Evolutionary conservation across 1,140 invertebrate species (phyloP), one percentile per base, ranked within the genome.

Genomic region (Heliothis virescens): DNA sequence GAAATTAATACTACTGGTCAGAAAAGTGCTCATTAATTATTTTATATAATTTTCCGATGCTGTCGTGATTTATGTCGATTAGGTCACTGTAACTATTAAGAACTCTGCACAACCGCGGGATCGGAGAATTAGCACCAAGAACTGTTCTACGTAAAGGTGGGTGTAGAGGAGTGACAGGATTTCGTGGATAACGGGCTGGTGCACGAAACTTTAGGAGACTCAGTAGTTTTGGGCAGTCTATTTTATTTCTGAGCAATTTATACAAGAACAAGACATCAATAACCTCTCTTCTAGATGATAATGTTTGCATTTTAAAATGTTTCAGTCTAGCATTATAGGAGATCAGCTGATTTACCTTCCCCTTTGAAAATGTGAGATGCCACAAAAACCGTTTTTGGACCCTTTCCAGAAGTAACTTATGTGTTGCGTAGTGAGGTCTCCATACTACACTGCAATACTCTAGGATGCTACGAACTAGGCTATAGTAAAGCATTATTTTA

Each of bases 31-130:
- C 21, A 26, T 26, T 26, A 26, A 26, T 26, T 26, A 26, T 26
- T 26, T 26, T 26, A 26, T 26, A 1, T 26, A 26, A 1, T 26
- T 26, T 26, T 26, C 21, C 21, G 21, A 26, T 26, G 21, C 21
- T 47, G 34, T 63, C 62, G 0, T 34, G 26, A 13, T 63, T 13
- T 26, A 41, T 63, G n/a, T 67, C 41, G 3, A 67, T 21, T 11
- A 67, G 11, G n/a, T 71, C 48, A 71, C 50, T 52, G 16, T 21
- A 72, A 10, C n/a, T 16, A 15, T 72, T 72, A 11, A 55, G 5
- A 2, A 18, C 21, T 52, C 18, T 69, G 21, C 47, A 50, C 47
- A 69, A 11, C 0, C 65, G 13, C 1, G 48, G 13, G 2, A 21
- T 18, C 7, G 48, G 65, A 18, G 47, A 53, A 18, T 69, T 69